Base-by-base conservation (phyloP, 2,797 vertebrate genomes). In the Spizella passerina region DNA sequence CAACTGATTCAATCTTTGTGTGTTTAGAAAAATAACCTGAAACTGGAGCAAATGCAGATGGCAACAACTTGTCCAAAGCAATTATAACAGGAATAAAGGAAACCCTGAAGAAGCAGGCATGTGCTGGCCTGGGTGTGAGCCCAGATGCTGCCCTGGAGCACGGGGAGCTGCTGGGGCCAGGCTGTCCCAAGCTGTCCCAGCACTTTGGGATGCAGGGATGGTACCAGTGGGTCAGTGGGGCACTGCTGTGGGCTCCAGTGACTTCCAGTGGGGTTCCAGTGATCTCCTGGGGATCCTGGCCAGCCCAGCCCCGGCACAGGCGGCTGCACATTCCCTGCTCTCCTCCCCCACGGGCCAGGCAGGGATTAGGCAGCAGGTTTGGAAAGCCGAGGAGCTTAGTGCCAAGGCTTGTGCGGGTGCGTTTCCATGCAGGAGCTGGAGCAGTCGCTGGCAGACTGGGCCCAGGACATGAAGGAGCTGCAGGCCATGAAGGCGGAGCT, bases 381-480 rank as follows among this genome's bases (percentile, higher is more conserved):
- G 98, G 94, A 97, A 97, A 96, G 80, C 80, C 19, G 96, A 76
- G 95, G 96, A 95, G 91, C 96, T 95, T 78, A 95, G 53, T 94
- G 95, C 93, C 95, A 95, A 91, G 94, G 64, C 73, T 96, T 97
- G 90, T 34, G 53, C 77, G 88, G 88, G 96, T 98, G 97, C 20
- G 3, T 98, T 98, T 98, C 98, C 97, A 98, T 99, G 98, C 99
- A 99, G 99, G 99, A 99, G 97, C 98, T 98, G 90, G 98, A 99
- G 98, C 98, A 98, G 95, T 97, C 98, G 21, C 97, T 99, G 97
- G 98, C 98, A 70, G 98, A 98, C 97, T 99, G 99, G 99, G 98
- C 97, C 19, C 96, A 97, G 95, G 97, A 98, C 97, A 97, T 99
- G 96, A 97, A 98, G 57, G 98, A 99, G 92, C 97, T 99, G 96